A percentile compares a stretch with the other conserved stretches of the same genome.
Evolutionary conservation across 2,797 vertebrate genomes (phyloP).

Genomic region (Onychomys leucogaster): DNA sequence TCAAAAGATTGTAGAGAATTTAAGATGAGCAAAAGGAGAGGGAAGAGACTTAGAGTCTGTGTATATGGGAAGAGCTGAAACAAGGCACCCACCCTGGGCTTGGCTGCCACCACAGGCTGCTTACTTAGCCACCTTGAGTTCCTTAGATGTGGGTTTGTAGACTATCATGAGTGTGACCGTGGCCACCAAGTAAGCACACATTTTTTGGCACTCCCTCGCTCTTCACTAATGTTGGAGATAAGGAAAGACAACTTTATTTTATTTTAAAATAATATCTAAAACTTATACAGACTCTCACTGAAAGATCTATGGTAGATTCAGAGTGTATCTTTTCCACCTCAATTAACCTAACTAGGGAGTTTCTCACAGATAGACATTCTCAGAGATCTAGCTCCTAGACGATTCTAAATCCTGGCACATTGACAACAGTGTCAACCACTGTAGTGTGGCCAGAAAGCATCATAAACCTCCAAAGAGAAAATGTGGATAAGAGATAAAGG

Average conservation of each 20-base stretch:
- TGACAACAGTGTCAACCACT: not conserved
- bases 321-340: not conserved
- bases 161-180: no score
- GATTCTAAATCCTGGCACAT: no score
- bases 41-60: not conserved
- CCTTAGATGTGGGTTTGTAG: accelerated
- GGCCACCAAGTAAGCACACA: accelerated
- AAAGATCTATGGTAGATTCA: not conserved
- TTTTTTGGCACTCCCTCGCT: not conserved
- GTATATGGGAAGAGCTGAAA: not conserved
- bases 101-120: accelerated
- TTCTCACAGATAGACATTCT: not conserved
- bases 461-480: not conserved
- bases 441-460: not conserved
- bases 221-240: not conserved
- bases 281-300: not conserved
- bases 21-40: not conserved
- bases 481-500: not conserved
- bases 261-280: constrained; percentile 33
- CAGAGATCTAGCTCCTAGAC: not conserved
- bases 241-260: not conserved
- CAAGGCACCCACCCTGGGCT: accelerated
- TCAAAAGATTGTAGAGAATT: constrained; percentile 1
- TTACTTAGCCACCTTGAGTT: not conserved
- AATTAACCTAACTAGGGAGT: not conserved